Conservation (phyloP, 1,140 invertebrate species). For the Microplitis demolitor region DNA sequence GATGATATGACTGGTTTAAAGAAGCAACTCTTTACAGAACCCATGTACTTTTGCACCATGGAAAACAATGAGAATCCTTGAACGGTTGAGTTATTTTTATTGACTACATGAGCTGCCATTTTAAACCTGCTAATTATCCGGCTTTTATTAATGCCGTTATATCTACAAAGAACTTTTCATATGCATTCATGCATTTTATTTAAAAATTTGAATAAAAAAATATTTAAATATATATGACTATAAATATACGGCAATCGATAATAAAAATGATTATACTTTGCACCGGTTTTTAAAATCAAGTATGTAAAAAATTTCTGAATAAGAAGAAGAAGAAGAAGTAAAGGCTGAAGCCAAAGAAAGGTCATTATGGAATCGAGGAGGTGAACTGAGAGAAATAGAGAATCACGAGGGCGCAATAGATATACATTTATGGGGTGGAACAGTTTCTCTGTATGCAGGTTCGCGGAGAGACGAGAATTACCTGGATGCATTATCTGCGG, state of each 20-base stretch:
- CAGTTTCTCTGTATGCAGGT: constrained; percentile 26
- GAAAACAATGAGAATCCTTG: constrained; percentile 16
- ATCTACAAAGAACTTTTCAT: neutral
- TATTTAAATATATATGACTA: too few relatives aligned
- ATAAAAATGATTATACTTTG: neutral
- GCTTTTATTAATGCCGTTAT: constrained; percentile 19
- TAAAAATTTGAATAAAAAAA: neutral
- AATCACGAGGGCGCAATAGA: constrained; percentile 38
- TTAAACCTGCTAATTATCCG: constrained; percentile 21
- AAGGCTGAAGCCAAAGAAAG: constrained; percentile 1
- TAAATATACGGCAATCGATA: neutral
- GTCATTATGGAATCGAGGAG: constrained; percentile 16
- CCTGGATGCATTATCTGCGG: neutral
- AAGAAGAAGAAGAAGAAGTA: neutral
- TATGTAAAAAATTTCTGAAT: constrained; percentile 2
- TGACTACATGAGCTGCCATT: constrained; percentile 22
- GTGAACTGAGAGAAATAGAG: constrained; percentile 24
- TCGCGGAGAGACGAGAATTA: constrained; percentile 29
- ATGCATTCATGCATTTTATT: neutral
- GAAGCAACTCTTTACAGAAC: neutral
- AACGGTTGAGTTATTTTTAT: constrained; percentile 24
- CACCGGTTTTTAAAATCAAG: neutral
- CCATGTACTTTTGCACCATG: constrained; percentile 18
- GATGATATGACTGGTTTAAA: neutral
- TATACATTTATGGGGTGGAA: constrained; percentile 38